Conservation (phyloP, 2,797 vertebrate genomes). For the Taeniopygia guttata region DNA sequence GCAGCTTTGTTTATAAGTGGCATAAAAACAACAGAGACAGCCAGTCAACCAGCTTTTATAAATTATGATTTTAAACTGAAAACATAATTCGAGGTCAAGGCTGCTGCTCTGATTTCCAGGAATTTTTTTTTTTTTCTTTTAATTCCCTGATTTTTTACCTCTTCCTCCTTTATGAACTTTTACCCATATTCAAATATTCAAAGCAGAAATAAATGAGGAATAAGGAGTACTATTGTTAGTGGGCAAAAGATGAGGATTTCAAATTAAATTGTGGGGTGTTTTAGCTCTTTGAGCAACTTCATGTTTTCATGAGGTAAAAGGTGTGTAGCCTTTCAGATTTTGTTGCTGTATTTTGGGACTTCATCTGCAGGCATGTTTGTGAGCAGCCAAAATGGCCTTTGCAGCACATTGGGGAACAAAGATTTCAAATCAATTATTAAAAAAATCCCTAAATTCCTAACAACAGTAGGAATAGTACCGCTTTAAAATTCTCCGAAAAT, state of each 20-base stretch:
- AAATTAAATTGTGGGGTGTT: neutral
- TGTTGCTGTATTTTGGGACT: neutral
- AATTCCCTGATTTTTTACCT: neutral
- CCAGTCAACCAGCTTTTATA: conserved; percentile 47
- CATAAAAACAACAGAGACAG: conserved; percentile 47
- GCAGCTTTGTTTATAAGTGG: conserved; percentile 58
- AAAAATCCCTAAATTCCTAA: neutral
- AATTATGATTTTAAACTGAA: conserved; percentile 54
- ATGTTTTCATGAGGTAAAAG: neutral
- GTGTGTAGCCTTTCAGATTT: neutral
- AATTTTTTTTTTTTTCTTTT: neutral
- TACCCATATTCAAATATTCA: neutral
- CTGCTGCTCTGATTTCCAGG: conserved; percentile 45
- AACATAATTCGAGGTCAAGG: conserved; percentile 46
- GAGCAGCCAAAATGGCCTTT: neutral
- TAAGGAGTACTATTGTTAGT: neutral
- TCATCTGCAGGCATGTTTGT: neutral
- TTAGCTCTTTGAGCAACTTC: neutral
- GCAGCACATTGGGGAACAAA: neutral
- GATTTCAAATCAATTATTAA: conserved; percentile 34
- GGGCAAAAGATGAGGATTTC: neutral
- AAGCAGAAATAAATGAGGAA: neutral
- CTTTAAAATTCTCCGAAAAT: conserved; percentile 9
- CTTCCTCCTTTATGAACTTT: neutral
- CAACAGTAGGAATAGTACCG: neutral